phyloP scores from a whole-genome alignment of 2,113 vertebrate genomes.

The Pogona vitticeps region DNA sequence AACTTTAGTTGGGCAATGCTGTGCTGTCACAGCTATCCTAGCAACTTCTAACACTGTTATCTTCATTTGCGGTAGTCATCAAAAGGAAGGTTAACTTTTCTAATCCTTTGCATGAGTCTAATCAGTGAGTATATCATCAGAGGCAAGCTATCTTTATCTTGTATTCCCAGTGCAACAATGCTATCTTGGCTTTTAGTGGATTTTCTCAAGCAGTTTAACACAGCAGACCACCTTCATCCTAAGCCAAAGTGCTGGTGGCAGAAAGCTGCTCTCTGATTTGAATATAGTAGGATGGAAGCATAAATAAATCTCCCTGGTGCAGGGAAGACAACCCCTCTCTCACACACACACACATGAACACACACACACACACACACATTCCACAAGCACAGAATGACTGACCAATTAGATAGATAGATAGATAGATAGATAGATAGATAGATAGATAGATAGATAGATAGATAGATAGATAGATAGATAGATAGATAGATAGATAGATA shows the following conservation, averaged over 20 bases:
- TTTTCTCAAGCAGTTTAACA: slow-evolving; percentile 9
- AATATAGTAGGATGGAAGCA: background rate
- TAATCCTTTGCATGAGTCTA: background rate
- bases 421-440: too few species aligned
- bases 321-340: too few species aligned
- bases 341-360: too few species aligned
- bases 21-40: background rate
- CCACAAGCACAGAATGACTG: too few species aligned
- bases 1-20: background rate
- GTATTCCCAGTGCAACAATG: background rate
- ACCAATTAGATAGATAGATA: too few species aligned
- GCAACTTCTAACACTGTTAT: background rate
- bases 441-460: too few species aligned
- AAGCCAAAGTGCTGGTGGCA: background rate
- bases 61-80: slow-evolving; percentile 16
- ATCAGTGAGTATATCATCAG: background rate
- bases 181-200: slow-evolving; percentile 20
- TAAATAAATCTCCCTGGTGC: too few species aligned
- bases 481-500: too few species aligned
- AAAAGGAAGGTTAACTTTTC: slow-evolving; percentile 21
- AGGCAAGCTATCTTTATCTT: background rate
- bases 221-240: background rate
- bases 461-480: too few species aligned
- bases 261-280: background rate
- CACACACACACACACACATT: too few species aligned